phyloP scores from a whole-genome alignment of 2,113 vertebrate genomes.

The Dendropsophus ebraccatus region DNA sequence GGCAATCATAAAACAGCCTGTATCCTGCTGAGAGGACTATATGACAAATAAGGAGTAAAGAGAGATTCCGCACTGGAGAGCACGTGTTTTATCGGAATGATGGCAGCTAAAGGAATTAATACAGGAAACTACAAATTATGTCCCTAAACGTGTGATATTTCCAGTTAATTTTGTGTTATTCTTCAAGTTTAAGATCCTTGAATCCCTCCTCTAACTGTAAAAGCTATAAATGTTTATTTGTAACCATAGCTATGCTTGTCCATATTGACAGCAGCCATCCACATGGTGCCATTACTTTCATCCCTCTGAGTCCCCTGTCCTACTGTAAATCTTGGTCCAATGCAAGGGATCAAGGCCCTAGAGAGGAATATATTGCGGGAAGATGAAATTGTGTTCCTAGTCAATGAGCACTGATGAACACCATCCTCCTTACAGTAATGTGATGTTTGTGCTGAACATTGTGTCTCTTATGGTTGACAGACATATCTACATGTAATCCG shows the following conservation, averaged over 20 bases:
- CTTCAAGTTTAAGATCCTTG: not conserved
- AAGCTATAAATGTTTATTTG: not conserved
- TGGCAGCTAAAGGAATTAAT: not conserved
- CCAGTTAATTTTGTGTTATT: not conserved
- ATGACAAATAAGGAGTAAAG: not conserved
- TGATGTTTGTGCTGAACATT: slow-evolving; percentile 47
- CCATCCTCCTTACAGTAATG: slow-evolving; percentile 34
- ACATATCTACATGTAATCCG: slow-evolving; percentile 35
- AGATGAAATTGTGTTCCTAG: slow-evolving; percentile 6
- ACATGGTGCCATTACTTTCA: not conserved
- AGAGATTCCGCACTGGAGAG: not conserved
- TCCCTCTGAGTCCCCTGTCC: not conserved
- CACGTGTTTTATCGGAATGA: not conserved
- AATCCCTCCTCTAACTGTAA: not conserved
- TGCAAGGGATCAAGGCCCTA: not conserved
- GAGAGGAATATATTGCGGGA: not conserved
- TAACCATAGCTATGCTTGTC: not conserved
- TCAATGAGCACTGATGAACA: slow-evolving; percentile 20
- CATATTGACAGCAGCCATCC: not conserved
- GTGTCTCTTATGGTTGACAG: slow-evolving; percentile 21
- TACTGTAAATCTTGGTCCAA: not conserved
- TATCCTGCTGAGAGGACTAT: not conserved
- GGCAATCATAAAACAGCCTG: not conserved
- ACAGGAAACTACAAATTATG: not conserved
- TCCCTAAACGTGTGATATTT: not conserved